A percentile compares a stretch with the other conserved stretches of the same genome.
phyloP scores from a whole-genome alignment of 2,113 vertebrate species.

The Propithecus coquereli region DNA sequence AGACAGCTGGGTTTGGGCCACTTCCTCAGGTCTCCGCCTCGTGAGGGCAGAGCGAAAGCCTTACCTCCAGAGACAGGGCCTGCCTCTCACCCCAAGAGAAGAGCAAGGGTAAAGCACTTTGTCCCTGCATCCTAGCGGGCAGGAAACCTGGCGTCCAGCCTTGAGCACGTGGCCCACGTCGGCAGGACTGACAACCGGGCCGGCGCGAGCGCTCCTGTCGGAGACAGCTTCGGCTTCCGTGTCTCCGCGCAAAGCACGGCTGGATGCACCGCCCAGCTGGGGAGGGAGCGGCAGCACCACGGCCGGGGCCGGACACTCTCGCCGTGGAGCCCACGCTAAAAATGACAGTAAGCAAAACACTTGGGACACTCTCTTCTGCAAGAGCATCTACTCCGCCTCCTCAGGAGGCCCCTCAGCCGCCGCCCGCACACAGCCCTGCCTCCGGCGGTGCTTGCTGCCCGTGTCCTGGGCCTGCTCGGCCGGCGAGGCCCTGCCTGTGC shows the following conservation, averaged over 20 bases:
- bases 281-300: not conserved
- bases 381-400: not conserved
- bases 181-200: accelerated
- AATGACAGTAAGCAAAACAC: not conserved
- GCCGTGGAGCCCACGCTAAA: accelerated
- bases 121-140: not conserved
- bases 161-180: accelerated
- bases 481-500: no score
- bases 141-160: not conserved
- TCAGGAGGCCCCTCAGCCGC: accelerated
- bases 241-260: not conserved
- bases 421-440: not conserved
- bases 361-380: not conserved
- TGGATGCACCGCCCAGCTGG: no score
- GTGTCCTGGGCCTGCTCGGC: no score
- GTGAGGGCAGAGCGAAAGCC: not conserved
- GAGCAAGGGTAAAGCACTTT: no score
- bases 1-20: not conserved
- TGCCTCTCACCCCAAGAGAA: no score
- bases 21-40: not conserved
- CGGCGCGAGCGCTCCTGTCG: no score
- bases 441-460: no score
- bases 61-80: not conserved
- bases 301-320: not conserved
- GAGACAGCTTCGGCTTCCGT: accelerated